phyloP scores from a whole-genome alignment of 2,113 vertebrate species.

The Semnornis frantzii region DNA sequence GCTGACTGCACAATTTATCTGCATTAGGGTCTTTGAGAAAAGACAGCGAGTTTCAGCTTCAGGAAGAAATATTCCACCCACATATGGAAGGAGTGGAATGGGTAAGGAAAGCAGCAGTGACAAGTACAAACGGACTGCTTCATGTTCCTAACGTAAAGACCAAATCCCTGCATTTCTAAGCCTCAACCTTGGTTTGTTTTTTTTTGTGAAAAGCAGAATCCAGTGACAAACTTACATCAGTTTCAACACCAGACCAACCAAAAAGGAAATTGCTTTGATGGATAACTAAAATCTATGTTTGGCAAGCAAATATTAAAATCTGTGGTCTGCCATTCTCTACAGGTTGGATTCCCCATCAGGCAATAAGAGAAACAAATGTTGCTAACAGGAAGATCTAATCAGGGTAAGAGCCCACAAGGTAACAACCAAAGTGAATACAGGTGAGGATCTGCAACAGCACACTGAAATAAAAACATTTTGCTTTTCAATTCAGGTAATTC shows the following conservation, averaged over 20 bases:
- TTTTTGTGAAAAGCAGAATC: background rate
- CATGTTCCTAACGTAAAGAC: background rate
- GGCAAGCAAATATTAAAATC: background rate
- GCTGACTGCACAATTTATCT: slow-evolving; percentile 1
- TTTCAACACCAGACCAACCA: background rate
- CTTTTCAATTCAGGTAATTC: background rate
- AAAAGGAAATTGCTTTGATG: background rate
- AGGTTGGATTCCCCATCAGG: background rate
- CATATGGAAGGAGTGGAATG: background rate
- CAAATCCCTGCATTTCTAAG: background rate
- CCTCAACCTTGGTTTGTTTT: background rate
- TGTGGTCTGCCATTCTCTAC: background rate
- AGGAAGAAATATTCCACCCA: background rate
- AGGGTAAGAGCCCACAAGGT: background rate
- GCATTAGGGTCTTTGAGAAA: slow-evolving; percentile 24
- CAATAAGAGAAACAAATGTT: background rate
- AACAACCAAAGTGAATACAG: background rate
- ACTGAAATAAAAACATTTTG: background rate
- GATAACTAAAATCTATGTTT: background rate
- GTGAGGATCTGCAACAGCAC: background rate
- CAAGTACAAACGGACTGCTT: slow-evolving; percentile 4
- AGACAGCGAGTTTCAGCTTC: background rate
- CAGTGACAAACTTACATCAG: background rate
- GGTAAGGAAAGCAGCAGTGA: background rate
- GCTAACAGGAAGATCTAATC: background rate